Conservation (phyloP, 2,113 vertebrate genomes). For the Oryzias javanicus region DNA sequence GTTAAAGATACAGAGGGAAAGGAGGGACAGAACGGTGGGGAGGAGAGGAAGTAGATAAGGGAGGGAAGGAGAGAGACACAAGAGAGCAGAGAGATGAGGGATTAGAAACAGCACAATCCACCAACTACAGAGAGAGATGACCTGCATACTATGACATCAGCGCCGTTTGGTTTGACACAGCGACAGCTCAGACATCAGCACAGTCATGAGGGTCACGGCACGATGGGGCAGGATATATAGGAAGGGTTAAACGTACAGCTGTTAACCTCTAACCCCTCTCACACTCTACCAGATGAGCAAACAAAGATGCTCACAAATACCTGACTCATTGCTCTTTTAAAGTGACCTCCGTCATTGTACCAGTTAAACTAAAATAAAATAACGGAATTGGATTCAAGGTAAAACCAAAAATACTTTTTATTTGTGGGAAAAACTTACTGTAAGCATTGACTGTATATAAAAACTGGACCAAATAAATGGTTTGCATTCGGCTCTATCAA, state of each 20-base stretch:
- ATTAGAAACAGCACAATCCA: constrained; percentile 76
- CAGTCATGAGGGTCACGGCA: constrained; percentile 58
- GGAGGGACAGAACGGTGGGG: constrained; percentile 42
- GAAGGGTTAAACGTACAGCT: constrained; percentile 28
- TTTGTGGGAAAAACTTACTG: too few relatives aligned
- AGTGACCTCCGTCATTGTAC: background rate
- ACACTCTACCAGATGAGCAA: constrained; percentile 15
- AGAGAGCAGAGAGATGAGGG: constrained; percentile 64
- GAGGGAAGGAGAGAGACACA: constrained; percentile 51
- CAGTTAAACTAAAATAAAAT: background rate
- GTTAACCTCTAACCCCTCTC: constrained; percentile 23
- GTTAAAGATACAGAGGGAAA: constrained; percentile 44
- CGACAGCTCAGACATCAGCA: constrained; percentile 63
- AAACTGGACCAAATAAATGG: too few relatives aligned
- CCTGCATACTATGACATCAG: constrained; percentile 57
- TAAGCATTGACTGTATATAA: too few relatives aligned
- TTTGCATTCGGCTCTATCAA: too few relatives aligned
- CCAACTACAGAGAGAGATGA: constrained; percentile 57
- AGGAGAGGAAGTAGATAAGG: constrained; percentile 28
- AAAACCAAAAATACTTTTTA: too few relatives aligned
- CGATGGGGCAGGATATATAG: constrained; percentile 33
- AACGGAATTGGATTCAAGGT: too few relatives aligned
- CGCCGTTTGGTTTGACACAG: constrained; percentile 58
- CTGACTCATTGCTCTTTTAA: too few relatives aligned
- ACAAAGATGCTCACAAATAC: background rate